A percentile compares a stretch with the other conserved stretches of the same genome.
These are phyloP conservation scores for Phengaris arion DNA, from an alignment of 2,888 invertebrate species.

Conservation along the genomic window DNA sequence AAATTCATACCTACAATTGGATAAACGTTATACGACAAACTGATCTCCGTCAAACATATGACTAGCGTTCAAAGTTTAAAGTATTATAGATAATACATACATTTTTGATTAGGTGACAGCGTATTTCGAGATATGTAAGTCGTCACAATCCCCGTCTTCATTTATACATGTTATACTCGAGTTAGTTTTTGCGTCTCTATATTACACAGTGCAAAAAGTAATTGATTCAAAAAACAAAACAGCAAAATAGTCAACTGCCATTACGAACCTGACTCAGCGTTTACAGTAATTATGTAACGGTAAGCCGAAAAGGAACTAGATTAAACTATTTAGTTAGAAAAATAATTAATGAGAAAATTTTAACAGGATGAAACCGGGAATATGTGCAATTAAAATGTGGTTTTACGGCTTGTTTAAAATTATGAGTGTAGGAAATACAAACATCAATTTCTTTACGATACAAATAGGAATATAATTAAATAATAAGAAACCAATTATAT, in stretches of 20 bases:
- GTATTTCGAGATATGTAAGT: no score
- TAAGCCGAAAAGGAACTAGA: not conserved
- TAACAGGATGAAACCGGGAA: not conserved
- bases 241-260: not conserved
- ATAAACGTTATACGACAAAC: not conserved
- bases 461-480: no score
- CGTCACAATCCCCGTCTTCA: not conserved
- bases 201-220: not conserved
- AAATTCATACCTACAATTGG: not conserved
- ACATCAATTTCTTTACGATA: no score
- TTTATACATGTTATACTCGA: not conserved
- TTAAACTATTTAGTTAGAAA: not conserved
- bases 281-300: constrained; percentile 18
- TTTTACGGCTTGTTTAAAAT: no score
- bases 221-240: constrained; percentile 8
- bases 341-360: not conserved
- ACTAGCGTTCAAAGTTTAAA: not conserved
- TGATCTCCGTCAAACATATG: not conserved
- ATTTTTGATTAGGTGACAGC: no score
- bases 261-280: not conserved
- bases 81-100: no score
- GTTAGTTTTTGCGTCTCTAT: not conserved
- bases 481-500: no score
- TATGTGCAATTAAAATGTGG: no score
- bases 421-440: no score